A percentile compares a stretch with the other conserved stretches of the same genome.
These are phyloP conservation scores for Dryomyza anilis DNA, from an alignment of 2,888 invertebrate genomes.

Conservation along the genomic window DNA sequence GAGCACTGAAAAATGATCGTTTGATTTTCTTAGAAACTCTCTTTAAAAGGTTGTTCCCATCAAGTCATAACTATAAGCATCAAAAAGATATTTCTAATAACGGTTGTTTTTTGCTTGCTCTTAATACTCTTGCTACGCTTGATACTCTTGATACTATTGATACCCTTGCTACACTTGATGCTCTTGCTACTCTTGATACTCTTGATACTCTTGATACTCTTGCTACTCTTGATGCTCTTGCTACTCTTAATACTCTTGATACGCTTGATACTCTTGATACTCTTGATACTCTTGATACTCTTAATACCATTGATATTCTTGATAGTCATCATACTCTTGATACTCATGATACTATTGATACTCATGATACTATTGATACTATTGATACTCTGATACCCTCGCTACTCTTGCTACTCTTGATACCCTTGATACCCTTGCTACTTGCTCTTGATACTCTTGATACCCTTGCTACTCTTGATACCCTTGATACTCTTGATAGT, in stretches of 20 bases:
- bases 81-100: neutral
- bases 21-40: no score
- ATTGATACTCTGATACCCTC: neutral
- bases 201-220: neutral
- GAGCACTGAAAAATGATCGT: no score
- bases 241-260: neutral
- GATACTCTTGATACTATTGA: neutral
- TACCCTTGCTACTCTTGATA: neutral
- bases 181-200: neutral
- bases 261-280: neutral
- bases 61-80: no score
- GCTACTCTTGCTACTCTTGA: neutral
- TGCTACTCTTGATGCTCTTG: neutral
- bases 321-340: neutral
- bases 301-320: neutral
- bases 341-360: neutral
- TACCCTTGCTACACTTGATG: neutral
- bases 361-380: neutral
- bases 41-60: no score
- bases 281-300: neutral
- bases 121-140: neutral
- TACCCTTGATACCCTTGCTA: neutral
- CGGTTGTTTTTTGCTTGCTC: neutral
- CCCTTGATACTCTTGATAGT: neutral
- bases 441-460: neutral